Evolutionary conservation across 2,797 vertebrate species (phyloP).

Genomic region (Champsocephalus gunnari): DNA sequence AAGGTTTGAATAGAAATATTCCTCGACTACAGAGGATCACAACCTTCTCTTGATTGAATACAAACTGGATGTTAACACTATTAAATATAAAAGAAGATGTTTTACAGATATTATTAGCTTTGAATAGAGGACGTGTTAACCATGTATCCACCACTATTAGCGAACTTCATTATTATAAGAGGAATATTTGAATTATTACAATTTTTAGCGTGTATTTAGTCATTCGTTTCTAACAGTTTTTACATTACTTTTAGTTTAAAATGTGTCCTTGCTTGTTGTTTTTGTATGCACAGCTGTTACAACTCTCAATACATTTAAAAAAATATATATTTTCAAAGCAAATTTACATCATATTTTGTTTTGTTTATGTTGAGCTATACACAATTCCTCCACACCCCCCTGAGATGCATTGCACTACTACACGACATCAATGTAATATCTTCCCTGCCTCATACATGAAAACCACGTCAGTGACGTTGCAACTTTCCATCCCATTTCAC

Average conservation of each 20-base stretch:
- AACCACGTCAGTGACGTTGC: background rate
- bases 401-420: background rate
- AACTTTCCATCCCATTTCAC: background rate
- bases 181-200: too few relatives aligned
- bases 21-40: background rate
- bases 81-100: background rate
- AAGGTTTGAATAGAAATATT: constrained; percentile 1
- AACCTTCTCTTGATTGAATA: background rate
- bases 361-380: background rate
- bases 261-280: background rate
- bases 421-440: background rate
- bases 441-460: background rate
- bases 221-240: background rate
- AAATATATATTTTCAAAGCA: background rate
- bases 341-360: background rate
- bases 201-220: too few relatives aligned
- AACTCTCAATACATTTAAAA: too few relatives aligned
- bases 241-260: background rate
- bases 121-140: background rate
- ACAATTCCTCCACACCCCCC: background rate
- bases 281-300: background rate
- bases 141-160: too few relatives aligned
- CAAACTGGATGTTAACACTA: background rate
- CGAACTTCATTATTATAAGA: too few relatives aligned
- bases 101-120: too few relatives aligned